Evolutionary conservation across 2,113 vertebrate genomes (phyloP).

Genomic region (Bombycilla garrulus): DNA sequence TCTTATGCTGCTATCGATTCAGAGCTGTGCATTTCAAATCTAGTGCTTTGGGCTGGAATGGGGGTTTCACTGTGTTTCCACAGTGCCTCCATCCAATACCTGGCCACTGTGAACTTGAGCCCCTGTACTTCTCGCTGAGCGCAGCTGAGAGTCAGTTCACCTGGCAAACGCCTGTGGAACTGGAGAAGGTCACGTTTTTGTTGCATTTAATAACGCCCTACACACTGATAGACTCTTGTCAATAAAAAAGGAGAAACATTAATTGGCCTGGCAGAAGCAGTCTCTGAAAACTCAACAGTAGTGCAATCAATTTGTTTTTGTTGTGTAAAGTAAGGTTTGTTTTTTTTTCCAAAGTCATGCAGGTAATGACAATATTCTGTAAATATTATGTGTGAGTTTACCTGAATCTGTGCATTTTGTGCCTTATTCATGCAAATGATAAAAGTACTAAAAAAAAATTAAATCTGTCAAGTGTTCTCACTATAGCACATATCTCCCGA

Average conservation of each 20-base stretch:
- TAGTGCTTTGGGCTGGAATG: constrained; percentile 34
- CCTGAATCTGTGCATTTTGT: constrained; percentile 98
- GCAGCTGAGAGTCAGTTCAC: constrained; percentile 46
- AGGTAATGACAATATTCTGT: constrained; percentile 92
- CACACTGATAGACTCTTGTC: constrained; percentile 40
- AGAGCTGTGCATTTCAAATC: constrained; percentile 64
- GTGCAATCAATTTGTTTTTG: constrained; percentile 81
- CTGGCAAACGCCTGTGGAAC: constrained; percentile 3
- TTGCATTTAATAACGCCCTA: constrained; percentile 45
- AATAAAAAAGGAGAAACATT: constrained; percentile 19
- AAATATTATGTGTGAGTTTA: constrained; percentile 93
- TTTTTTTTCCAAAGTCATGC: constrained; percentile 88
- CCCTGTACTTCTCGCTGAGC: constrained; percentile 28
- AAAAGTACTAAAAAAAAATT: constrained; percentile 74
- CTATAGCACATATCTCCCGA: constrained; percentile 72
- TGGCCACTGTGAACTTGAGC: constrained; percentile 71
- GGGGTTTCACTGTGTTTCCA: constrained; percentile 42
- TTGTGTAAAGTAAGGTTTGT: constrained; percentile 70
- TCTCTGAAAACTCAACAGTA: constrained; percentile 69
- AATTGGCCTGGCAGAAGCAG: constrained; percentile 68
- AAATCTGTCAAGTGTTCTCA: constrained; percentile 79
- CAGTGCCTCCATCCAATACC: constrained; percentile 65
- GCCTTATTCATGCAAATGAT: constrained; percentile 93
- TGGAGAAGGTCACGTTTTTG: constrained; percentile 19
- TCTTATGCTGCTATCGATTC: constrained; percentile 83